phyloP scores from a whole-genome alignment of 2,113 vertebrate genomes.

The Antechinus stuartii region DNA sequence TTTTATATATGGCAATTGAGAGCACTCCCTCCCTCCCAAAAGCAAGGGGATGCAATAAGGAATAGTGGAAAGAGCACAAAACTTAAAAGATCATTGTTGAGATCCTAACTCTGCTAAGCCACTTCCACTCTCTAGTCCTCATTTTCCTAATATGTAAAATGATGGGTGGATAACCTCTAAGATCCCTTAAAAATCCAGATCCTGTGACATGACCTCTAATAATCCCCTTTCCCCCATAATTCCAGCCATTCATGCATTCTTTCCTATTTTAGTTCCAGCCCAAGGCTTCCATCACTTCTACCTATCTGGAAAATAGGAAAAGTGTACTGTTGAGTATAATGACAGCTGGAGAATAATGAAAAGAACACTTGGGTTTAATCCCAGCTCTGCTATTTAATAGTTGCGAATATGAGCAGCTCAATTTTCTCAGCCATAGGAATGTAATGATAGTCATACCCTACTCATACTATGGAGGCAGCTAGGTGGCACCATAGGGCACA shows the following conservation, averaged over 20 bases:
- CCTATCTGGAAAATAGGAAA: not conserved
- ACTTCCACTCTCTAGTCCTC: not conserved
- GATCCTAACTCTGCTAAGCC: not conserved
- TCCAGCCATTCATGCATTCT: not conserved
- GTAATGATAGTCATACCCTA: not conserved
- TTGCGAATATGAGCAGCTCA: not conserved
- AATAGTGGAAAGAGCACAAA: not conserved
- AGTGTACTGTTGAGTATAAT: not conserved
- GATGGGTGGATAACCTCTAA: not conserved
- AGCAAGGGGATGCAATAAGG: not conserved
- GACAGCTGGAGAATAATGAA: not conserved
- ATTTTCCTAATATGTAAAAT: not conserved
- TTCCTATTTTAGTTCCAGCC: not conserved
- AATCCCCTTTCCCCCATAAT: not conserved
- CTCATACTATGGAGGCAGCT: not conserved
- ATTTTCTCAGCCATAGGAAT: not conserved
- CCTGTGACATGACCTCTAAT: not conserved
- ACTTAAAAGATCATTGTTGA: not conserved
- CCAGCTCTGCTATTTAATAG: not conserved
- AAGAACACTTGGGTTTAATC: not conserved
- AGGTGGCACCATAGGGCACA: not conserved
- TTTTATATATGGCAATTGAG: constrained; percentile 53
- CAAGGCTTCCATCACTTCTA: not conserved
- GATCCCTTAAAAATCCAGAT: not conserved
- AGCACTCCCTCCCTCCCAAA: constrained; percentile 25